Conservation (phyloP, 2,888 invertebrate species). For the Azorinus chamasolen region DNA sequence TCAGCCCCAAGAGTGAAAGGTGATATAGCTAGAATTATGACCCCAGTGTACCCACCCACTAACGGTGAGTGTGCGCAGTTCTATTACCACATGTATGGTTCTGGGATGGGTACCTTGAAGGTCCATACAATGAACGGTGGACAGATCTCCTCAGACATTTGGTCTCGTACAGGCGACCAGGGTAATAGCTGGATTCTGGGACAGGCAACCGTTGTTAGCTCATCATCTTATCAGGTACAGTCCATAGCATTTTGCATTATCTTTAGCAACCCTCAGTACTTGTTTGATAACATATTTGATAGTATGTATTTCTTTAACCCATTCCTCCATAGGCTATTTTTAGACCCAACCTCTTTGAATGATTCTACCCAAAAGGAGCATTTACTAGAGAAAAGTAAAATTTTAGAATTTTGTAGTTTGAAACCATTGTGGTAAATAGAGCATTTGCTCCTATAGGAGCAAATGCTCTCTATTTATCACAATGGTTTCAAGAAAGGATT, state of each 20-base stretch:
- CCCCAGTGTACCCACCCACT: conserved; percentile 72
- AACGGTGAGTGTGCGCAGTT: conserved; percentile 80
- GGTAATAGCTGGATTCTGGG: conserved; percentile 80
- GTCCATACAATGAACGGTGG: conserved; percentile 72
- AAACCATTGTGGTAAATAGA: too few relatives aligned
- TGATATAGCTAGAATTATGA: conserved; percentile 88
- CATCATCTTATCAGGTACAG: conserved; percentile 71
- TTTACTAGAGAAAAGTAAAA: too few relatives aligned
- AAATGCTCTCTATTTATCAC: too few relatives aligned
- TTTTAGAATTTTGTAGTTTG: too few relatives aligned
- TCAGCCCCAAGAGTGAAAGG: conserved; percentile 88
- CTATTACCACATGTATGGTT: conserved; percentile 83
- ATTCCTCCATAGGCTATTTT: too few relatives aligned
- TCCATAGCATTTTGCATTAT: neutral
- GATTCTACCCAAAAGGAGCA: too few relatives aligned
- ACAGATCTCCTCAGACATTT: conserved; percentile 58
- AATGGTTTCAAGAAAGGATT: too few relatives aligned
- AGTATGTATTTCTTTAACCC: too few relatives aligned
- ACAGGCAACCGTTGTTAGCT: conserved; percentile 69
- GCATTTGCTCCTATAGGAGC: too few relatives aligned
- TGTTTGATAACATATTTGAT: too few relatives aligned
- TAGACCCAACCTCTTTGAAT: too few relatives aligned
- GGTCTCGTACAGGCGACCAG: conserved; percentile 74
- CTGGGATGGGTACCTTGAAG: conserved; percentile 75
- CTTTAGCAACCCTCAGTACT: too few relatives aligned